A percentile compares a stretch with the other conserved stretches of the same genome.
Evolutionary conservation across 2,797 vertebrate species (phyloP).

Genomic region (Leptatherina wallacei): DNA sequence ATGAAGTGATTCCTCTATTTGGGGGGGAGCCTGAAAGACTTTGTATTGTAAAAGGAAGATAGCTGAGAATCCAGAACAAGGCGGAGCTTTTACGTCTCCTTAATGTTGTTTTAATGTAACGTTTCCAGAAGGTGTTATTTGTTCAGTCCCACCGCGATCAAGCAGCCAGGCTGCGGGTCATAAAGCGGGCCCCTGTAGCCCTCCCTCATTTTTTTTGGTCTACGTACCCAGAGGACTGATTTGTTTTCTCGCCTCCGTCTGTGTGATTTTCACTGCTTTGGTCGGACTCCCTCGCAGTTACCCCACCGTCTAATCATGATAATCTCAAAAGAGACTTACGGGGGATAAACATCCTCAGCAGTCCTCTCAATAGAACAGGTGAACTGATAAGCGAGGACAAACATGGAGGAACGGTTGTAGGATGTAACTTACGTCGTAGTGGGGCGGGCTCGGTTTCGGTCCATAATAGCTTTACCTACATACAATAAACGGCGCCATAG

Average conservation of each 20-base stretch:
- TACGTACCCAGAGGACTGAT: slow-evolving; percentile 26
- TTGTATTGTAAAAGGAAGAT: too few relatives aligned
- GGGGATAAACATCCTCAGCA: slow-evolving; percentile 39
- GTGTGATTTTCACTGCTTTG: slow-evolving; percentile 32
- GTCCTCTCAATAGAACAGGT: slow-evolving; percentile 30
- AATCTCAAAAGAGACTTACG: slow-evolving; percentile 53
- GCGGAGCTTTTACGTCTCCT: not conserved
- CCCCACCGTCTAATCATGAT: slow-evolving; percentile 47
- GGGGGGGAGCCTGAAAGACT: too few relatives aligned
- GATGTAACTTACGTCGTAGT: slow-evolving; percentile 23
- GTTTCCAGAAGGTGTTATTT: slow-evolving; percentile 5
- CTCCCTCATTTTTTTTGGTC: slow-evolving; percentile 8
- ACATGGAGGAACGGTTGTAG: slow-evolving; percentile 12
- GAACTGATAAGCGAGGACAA: slow-evolving; percentile 29
- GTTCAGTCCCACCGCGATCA: slow-evolving; percentile 12
- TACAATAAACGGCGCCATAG: slow-evolving; percentile 69
- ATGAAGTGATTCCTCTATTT: too few relatives aligned
- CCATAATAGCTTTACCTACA: slow-evolving; percentile 65
- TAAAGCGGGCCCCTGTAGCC: slow-evolving; percentile 11
- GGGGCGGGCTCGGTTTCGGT: slow-evolving; percentile 37
- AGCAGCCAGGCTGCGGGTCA: slow-evolving; percentile 22
- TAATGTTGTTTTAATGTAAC: slow-evolving; percentile 1
- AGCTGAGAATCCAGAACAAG: not conserved
- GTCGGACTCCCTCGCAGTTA: slow-evolving; percentile 28
- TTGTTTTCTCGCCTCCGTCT: slow-evolving; percentile 36